Evolutionary conservation across 1,140 invertebrate genomes (phyloP), one percentile per base, ranked within the genome.

Genomic region (Aricia agestis): DNA sequence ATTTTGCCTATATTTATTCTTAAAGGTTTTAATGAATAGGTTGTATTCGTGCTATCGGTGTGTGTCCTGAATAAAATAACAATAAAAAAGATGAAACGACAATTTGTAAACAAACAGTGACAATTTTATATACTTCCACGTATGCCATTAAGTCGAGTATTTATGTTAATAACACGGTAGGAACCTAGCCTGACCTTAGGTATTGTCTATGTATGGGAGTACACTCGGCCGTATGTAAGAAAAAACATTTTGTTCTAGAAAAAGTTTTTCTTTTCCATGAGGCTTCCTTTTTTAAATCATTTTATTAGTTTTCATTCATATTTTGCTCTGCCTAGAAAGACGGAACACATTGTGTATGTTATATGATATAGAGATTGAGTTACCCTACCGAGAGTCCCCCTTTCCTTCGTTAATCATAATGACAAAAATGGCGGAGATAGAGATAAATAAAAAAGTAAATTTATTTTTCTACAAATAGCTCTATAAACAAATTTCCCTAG

Each of bases 121-220:
- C 45, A 19, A 25, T 63, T 63, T 18, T 19, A 63, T 63, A 6
- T 63, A 25, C 59, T 63, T 63, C 59, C 59, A 52, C 45, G 45
- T 52, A 52, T 52, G 45, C 45, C 45, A 52, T 52, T 52, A 52
- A 52, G 10, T 52, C 18, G 18, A 63, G 59, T 63, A 63, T 63
- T 63, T 63, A 63, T 63, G 59, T 25, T 19, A 63, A 63, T 63
- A 63, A 63, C 59, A 19, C 19, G 18, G 19, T 63, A 52, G 45
- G 45, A 52, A 63, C 59, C 17, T 63, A 63, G 18, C 18, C 18
- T 19, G 59, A 63, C 59, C 59, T 63, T 63, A 63, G 17, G 59
- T 63, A 25, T 25, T 63, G 59, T 19, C 18, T 63, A 25, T 19
- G 45, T 52, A 52, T 52, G 45, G 45, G 11, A 15, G 45, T 52